Base-by-base conservation (phyloP, 2,113 vertebrate genomes). In the Elephas maximus region DNA sequence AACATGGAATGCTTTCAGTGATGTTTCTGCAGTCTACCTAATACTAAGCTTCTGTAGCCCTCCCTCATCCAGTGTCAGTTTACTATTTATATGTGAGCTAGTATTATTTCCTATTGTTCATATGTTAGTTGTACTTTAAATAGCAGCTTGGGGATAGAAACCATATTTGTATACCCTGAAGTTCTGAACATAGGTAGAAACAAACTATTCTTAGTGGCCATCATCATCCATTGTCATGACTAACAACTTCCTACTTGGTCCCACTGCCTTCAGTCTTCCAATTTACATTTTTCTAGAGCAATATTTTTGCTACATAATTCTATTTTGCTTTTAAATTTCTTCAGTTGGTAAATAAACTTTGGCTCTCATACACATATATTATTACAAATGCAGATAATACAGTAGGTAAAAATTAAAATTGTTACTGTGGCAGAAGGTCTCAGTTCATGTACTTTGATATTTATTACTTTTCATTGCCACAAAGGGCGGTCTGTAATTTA, bases 61-160 rank as follows among this genome's bases (percentile, higher is more conserved):
- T 78, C 12, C 69, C 6, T 78, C 62, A 85, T 2, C 9, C 20
- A 90, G 26, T 10, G 69, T 74, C 48, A 60, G 26, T 65, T 81
- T 82, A 69, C 26, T 62, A 26, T 94, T 60, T 93, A 24, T 65
- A 44, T 51, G 5, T 94, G 60, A 62, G 21, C 60, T 80, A 76
- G 41, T 37, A 41, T 69, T 94, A n/a, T 77, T 79, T 90, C 14
- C 67, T 65, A 63, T 90, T 41, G 41, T 37, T 7, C 12, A 12
- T 45, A 44, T 62, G 23, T 71, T 88, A 30, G 9, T 92, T 90
- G 9, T 76, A 51, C 30, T 73, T 90, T 62, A 93, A 53, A 62
- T 57, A 90, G 71, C 81, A 94, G 62, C 65, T 90, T 92, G 53
- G 69, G 26, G 33, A 45, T 57, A 88, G 60, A 84, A 69, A 82